A percentile compares a stretch with the other conserved stretches of the same genome.
Evolutionary conservation across 2,888 invertebrate species (phyloP).

Genomic region (Cerastis rubricosa): DNA sequence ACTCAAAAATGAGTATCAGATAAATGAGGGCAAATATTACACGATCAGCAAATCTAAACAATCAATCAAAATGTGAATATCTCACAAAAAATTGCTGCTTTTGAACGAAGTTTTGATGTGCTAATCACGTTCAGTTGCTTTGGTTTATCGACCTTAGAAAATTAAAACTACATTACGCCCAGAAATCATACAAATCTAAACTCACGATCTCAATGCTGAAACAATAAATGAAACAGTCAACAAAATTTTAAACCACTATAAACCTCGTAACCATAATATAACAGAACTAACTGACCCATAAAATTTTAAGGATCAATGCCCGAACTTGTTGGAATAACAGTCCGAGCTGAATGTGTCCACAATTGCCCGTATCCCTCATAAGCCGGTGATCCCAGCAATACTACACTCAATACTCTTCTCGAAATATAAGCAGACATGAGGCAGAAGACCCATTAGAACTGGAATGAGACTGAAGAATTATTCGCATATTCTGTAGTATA

Average conservation of each 20-base stretch:
- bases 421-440: slow-evolving; percentile 10
- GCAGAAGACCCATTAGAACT: slow-evolving; percentile 38
- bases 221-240: background rate
- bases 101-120: background rate
- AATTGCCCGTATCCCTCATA: slow-evolving; percentile 59
- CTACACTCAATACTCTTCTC: slow-evolving; percentile 45
- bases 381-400: slow-evolving; percentile 56
- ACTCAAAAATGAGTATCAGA: background rate
- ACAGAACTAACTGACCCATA: slow-evolving; percentile 44
- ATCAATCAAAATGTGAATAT: background rate
- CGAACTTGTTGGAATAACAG: slow-evolving; percentile 46
- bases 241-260: slow-evolving; percentile 16
- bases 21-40: background rate
- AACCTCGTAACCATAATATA: slow-evolving; percentile 12
- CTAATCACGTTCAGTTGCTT: background rate
- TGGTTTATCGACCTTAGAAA: background rate
- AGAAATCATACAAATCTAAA: background rate
- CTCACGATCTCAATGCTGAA: background rate
- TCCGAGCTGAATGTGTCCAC: slow-evolving; percentile 58
- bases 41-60: background rate
- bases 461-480: background rate
- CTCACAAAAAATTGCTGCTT: background rate
- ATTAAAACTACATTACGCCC: background rate
- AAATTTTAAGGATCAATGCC: slow-evolving; percentile 49
- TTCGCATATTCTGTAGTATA: background rate